Base-by-base conservation (phyloP, 1,140 invertebrate genomes). In the Akabosia matsudoensis region DNA sequence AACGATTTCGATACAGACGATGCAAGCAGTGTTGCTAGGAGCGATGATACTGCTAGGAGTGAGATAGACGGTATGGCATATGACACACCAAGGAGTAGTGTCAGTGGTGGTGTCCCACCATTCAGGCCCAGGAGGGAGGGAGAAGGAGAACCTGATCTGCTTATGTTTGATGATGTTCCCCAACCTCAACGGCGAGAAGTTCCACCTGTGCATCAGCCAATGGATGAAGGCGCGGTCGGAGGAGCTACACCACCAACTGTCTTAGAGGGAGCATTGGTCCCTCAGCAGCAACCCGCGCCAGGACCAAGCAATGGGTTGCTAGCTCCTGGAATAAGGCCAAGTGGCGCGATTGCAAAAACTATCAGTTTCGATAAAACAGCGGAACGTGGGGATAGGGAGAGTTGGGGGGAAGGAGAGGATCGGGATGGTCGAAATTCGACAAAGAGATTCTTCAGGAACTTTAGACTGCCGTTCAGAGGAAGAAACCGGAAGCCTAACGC, bases 351-450 rank as follows among this genome's bases (percentile, higher is more conserved):
- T 83, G 93, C 93, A 7, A 96, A 96, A 85, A 95, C 93, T 81
- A 95, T 96, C 79, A 95, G 92, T 82, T 96, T 95, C 82, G 93
- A 96, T 86, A 93, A 94, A 84, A 94, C 92, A 1, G 93, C 93
- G 0, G 92, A 95, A 82, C 91, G 93, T 77, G 89, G 90, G 1
- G 91, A 92, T 80, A 90, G 90, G 83, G 87, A 89, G 78, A 70
- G 85, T 16, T 77, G 87, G 26, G 88, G 87, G 26, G 88, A 89
- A 74, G 89, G 90, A 22, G 89, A 90, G 34, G 73, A 78, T 85
- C n/a, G n/a, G n/a, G n/a, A n/a, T n/a, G 87, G 74, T 88, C 89
- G 81, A 87, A 67, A 67, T 67, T 67, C 61, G 1, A 88, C 70
- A 88, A 88, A 83, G 79, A 87, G 89, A 70, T 92, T 90, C 82